These are phyloP conservation scores for Lycaena phlaeas DNA, from an alignment of 2,888 invertebrate genomes.

Conservation along the genomic window DNA sequence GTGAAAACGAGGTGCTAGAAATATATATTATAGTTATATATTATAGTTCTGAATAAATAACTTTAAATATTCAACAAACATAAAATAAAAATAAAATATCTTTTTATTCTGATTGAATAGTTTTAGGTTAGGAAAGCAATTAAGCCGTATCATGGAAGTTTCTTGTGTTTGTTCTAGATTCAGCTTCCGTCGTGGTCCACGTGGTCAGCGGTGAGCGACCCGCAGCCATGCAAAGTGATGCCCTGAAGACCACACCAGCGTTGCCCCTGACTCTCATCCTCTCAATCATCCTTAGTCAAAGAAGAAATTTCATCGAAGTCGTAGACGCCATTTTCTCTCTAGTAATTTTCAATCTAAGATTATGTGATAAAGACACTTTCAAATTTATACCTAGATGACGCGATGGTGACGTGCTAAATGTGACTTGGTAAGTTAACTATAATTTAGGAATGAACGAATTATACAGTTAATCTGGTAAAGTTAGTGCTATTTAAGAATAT, in stretches of 20 bases:
- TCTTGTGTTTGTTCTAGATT: no score
- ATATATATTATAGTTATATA: no score
- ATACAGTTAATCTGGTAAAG: neutral
- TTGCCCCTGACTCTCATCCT: conserved; percentile 27
- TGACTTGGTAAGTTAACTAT: neutral
- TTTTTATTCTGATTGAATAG: no score
- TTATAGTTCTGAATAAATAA: no score
- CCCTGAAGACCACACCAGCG: conserved; percentile 31
- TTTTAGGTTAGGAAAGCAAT: no score
- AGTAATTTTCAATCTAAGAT: neutral
- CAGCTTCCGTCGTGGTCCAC: conserved; percentile 86
- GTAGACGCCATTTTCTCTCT: neutral
- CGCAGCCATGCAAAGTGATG: conserved; percentile 74
- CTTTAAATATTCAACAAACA: no score
- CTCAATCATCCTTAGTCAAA: conserved; percentile 27
- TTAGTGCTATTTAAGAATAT: conserved; percentile 6
- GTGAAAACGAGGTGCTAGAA: no score
- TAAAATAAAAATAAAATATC: no score
- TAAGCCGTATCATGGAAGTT: no score
- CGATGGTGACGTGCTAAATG: neutral
- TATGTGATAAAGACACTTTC: conserved; percentile 2
- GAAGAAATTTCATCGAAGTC: conserved; percentile 22
- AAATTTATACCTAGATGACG: conserved; percentile 9
- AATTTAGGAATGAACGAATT: conserved; percentile 2
- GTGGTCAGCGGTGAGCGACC: conserved; percentile 84